Base-by-base conservation (phyloP, 1,140 invertebrate genomes). In the Eueides isabella region DNA sequence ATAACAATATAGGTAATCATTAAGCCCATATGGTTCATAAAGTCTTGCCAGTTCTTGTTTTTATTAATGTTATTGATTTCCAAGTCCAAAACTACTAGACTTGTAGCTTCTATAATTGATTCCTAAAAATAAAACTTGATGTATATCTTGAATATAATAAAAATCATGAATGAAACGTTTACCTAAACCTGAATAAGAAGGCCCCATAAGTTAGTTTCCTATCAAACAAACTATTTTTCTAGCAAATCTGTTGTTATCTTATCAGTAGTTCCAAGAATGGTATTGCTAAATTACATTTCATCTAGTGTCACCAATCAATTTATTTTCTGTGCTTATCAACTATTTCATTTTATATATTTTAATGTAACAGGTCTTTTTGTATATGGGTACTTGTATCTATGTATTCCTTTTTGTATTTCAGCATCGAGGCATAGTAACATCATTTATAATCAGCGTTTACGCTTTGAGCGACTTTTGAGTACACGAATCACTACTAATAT, bases 391-490 rank as follows among this genome's bases (percentile, higher is more conserved):
- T 64, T 14, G 33, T 67, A 44, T 16, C 23, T 29, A 14, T 31
- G 33, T 61, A 9, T 41, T 66, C 64, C 2, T 44, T 29, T 26
- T 67, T 0, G 1, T 28, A n/a, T 70, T 70, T n/a, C 48, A 70
- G 90, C 87, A 92, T 44, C 88, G 91, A 0, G 91, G 91, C 23
- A 91, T 90, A 83, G 89, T 91, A 2, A 91, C 90, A 1, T 93
- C 91, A 3, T 85, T 93, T 64, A 88, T 91, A 3, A 92, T 86
- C 76, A 83, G 81, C 48, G 74, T 88, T 4, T 83, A 90, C 74
- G 90, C 90, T 3, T 80, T 91, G 19, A 93, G 91, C 68, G 91
- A 93, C 74, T 93, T 93, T 78, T 77, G 92, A 71, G 89, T 87
- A 7, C 92, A 91, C 75, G 89, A 92, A 65, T 89, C 90, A 0